Conservation (phyloP, 1,140 invertebrate genomes). For the Drosophila persimilis region DNA sequence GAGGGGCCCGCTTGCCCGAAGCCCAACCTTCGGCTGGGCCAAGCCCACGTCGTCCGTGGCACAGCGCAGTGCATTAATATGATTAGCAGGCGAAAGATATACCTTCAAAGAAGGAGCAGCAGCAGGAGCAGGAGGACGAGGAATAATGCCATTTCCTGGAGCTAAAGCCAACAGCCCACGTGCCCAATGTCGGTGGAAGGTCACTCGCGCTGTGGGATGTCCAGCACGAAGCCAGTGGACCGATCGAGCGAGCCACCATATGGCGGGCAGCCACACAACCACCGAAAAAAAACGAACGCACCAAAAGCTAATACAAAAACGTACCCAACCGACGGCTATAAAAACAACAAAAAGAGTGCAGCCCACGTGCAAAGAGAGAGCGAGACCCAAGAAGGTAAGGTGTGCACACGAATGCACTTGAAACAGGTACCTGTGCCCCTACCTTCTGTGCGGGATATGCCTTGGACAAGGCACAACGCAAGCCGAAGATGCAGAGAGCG, state of each 20-base stretch:
- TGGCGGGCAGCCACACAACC: conserved; percentile 23
- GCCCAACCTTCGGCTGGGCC: conserved; percentile 63
- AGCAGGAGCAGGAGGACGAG: conserved; percentile 5
- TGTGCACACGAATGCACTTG: too few relatives aligned
- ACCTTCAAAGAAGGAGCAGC: background rate
- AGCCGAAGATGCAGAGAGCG: conserved; percentile 21
- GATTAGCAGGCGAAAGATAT: conserved; percentile 63
- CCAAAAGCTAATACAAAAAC: conserved; percentile 9
- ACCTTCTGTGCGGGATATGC: too few relatives aligned
- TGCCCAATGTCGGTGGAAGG: conserved; percentile 60
- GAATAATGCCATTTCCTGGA: conserved; percentile 72
- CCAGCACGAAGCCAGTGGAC: conserved; percentile 1
- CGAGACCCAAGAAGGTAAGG: conserved; percentile 2
- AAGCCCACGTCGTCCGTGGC: conserved; percentile 44
- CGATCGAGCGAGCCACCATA: conserved; percentile 38
- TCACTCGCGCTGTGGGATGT: conserved; percentile 25
- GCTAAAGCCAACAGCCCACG: conserved; percentile 30
- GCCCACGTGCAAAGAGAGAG: conserved; percentile 56
- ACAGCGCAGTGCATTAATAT: conserved; percentile 71
- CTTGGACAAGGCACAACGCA: too few relatives aligned
- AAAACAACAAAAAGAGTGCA: conserved; percentile 32
- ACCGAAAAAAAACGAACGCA: conserved; percentile 10
- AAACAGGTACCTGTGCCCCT: too few relatives aligned
- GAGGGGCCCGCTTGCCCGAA: conserved; percentile 13
- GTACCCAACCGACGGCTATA: conserved; percentile 16